phyloP scores from a whole-genome alignment of 1,140 invertebrate species.

The Laodelphax striatellus region DNA sequence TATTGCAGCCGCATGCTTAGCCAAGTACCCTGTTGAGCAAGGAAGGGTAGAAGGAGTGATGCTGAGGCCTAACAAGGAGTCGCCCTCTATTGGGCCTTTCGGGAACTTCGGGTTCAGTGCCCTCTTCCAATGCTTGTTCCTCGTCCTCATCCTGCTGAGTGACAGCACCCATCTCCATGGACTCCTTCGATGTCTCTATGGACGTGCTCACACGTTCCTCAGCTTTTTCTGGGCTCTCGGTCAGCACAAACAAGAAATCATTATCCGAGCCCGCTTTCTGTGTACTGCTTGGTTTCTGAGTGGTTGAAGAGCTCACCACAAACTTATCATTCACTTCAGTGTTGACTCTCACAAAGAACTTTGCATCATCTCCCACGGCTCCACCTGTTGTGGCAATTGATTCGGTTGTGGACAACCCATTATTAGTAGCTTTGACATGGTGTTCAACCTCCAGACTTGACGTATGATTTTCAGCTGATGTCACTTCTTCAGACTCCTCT shows the following conservation, averaged over 20 bases:
- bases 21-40: constrained; percentile 37
- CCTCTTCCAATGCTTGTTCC: constrained; percentile 14
- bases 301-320: neutral
- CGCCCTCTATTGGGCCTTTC: constrained; percentile 30
- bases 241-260: constrained; percentile 7
- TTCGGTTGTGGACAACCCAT: neutral
- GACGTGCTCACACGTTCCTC: neutral
- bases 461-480: no score
- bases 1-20: constrained; percentile 21
- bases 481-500: constrained; percentile 6
- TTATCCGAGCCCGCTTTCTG: neutral
- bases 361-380: neutral
- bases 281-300: neutral
- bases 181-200: neutral
- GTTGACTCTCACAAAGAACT: constrained; percentile 10
- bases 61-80: constrained; percentile 29
- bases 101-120: constrained; percentile 24
- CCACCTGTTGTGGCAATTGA: neutral
- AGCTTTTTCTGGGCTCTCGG: constrained; percentile 4
- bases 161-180: neutral
- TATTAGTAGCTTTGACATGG: neutral
- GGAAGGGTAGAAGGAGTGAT: constrained; percentile 36
- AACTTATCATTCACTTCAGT: neutral
- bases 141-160: neutral
- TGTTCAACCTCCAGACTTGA: neutral